Conservation (phyloP, 2,797 vertebrate species). For the Myotis vivesi region DNA sequence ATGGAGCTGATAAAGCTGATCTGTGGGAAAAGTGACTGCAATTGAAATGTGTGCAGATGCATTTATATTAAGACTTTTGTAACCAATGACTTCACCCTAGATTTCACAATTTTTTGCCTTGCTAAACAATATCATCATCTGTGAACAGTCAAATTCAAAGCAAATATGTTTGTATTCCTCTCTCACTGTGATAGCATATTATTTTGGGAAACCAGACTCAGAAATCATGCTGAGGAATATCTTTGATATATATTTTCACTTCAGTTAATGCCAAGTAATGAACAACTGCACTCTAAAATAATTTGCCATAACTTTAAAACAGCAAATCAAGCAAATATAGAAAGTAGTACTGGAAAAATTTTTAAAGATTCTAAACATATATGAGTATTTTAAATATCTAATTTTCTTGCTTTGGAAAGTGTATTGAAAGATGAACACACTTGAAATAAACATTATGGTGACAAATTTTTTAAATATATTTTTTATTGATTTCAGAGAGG, state of each 20-base stretch:
- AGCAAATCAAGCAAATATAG: slow-evolving; percentile 29
- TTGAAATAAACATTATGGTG: background rate
- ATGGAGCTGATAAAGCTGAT: slow-evolving; percentile 70
- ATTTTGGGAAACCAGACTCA: slow-evolving; percentile 58
- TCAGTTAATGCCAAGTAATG: slow-evolving; percentile 50
- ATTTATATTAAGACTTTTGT: slow-evolving; percentile 54
- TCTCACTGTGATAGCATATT: background rate
- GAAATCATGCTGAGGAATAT: slow-evolving; percentile 52
- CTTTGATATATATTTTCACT: slow-evolving; percentile 52
- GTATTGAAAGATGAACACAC: background rate
- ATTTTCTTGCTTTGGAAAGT: slow-evolving; percentile 19
- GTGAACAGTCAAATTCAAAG: background rate
- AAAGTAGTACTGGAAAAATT: background rate
- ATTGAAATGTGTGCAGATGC: slow-evolving; percentile 52
- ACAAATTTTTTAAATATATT: background rate
- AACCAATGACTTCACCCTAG: slow-evolving; percentile 59
- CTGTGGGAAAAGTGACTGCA: slow-evolving; percentile 55
- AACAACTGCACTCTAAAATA: slow-evolving; percentile 57
- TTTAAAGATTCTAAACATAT: background rate
- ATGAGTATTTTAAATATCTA: background rate
- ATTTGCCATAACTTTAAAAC: slow-evolving; percentile 16
- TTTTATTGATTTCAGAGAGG: too few relatives aligned
- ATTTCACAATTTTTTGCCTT: slow-evolving; percentile 64
- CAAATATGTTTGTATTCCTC: slow-evolving; percentile 40
- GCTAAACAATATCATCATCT: slow-evolving; percentile 65